Base-by-base conservation (phyloP, 2,797 vertebrate species). In the Eulemur rubriventer region DNA sequence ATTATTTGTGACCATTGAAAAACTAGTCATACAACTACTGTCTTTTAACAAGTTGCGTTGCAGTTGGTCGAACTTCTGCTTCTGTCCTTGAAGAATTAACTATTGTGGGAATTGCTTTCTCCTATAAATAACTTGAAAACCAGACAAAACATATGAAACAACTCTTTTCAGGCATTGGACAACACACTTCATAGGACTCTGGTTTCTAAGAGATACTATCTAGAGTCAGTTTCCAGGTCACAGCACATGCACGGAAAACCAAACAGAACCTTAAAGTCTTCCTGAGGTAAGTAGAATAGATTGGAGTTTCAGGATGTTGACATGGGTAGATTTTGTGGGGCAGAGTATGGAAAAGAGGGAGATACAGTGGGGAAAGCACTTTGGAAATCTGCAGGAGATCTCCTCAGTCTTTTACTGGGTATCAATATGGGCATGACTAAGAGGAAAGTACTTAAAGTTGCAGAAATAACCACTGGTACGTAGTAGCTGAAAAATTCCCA, bases 1-100 rank as follows among this genome's bases (percentile, higher is more conserved):
- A 50, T 84, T 93, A 72, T 81, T 89, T 95, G 41, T 73, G 35
- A 65, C 5, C 33, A 72, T 30, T 63, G 46, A 84, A 91, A 93
- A 93, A 57, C 26, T 52, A 81, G 69, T 46, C 35, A 73, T 18
- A 79, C 11, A 73, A 95, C 35, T 41, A 80, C 35, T 80, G 18
- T 81, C 57, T 79, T 83, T 91, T 46, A 80, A 75, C 79, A 84
- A 73, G 72, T 28, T 95, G 61, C 85, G 81, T 91, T 94, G 48
- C 33, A 57, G 7, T 69, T 93, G 65, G 79, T 41, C 57, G 43
- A 75, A 85, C 22, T 81, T 76, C 50, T 91, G 38, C 46, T 94
- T 70, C 52, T 70, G 13, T 75, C 41, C 35, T 65, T 82, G 61
- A 91, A 88, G 24, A 90, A 91, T 73, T 90, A 86, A 76, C 38